phyloP scores from a whole-genome alignment of 2,797 vertebrate species.

The Pseudomugil tenellus region DNA sequence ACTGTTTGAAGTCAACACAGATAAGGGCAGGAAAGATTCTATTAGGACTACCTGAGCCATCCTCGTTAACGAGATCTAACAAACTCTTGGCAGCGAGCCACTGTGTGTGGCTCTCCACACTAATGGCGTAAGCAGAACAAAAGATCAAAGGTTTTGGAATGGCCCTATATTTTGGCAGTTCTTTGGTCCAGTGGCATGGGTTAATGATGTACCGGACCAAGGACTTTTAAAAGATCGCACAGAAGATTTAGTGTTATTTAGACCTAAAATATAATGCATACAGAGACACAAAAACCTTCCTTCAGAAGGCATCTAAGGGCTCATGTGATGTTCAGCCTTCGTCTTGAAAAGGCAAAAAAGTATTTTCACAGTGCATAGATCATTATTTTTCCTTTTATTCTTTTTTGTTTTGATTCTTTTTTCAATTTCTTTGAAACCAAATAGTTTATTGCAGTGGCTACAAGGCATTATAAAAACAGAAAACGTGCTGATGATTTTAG shows the following conservation, averaged over 20 bases:
- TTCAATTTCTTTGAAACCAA: too few relatives aligned
- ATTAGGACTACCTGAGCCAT: slow-evolving; percentile 71
- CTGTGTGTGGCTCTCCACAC: slow-evolving; percentile 47
- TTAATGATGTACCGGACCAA: slow-evolving; percentile 59
- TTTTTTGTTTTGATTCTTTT: neutral
- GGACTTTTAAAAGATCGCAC: slow-evolving; percentile 20
- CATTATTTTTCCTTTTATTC: neutral
- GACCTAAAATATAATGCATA: slow-evolving; percentile 11
- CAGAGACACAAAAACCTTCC: neutral
- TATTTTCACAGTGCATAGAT: too few relatives aligned
- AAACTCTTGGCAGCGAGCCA: slow-evolving; percentile 53
- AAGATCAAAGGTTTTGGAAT: slow-evolving; percentile 70
- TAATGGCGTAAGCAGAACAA: slow-evolving; percentile 67
- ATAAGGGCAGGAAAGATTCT: slow-evolving; percentile 70
- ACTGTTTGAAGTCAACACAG: slow-evolving; percentile 75
- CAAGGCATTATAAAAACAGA: too few relatives aligned
- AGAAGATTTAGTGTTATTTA: slow-evolving; percentile 15
- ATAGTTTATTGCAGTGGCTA: too few relatives aligned
- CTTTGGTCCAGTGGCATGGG: slow-evolving; percentile 41
- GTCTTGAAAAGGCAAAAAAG: neutral
- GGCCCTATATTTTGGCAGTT: slow-evolving; percentile 46
- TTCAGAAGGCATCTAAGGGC: neutral
- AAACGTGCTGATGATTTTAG: too few relatives aligned
- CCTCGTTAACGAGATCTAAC: slow-evolving; percentile 74
- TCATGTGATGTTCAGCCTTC: neutral